Evolutionary conservation across 2,113 vertebrate genomes (phyloP).

Genomic region (Nibea coibor): DNA sequence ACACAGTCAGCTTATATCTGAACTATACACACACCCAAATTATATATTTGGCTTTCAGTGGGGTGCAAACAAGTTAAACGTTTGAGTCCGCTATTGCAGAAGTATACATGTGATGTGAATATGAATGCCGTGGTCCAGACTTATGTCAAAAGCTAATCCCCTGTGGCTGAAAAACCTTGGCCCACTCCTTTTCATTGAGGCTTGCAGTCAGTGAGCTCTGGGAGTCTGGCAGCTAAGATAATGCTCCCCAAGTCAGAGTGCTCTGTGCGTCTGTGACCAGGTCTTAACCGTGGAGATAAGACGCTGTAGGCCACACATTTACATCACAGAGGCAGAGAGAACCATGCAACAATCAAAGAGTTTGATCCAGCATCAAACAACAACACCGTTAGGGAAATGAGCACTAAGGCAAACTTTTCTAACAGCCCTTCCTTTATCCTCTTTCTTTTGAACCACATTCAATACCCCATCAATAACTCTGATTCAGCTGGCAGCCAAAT

Average conservation of each 20-base stretch:
- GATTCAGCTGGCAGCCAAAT: slow-evolving; percentile 36
- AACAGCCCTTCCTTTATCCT: slow-evolving; percentile 17
- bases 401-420: slow-evolving; percentile 49
- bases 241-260: slow-evolving; percentile 69
- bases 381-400: slow-evolving; percentile 22
- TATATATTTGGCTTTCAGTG: slow-evolving; percentile 53
- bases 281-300: slow-evolving; percentile 79
- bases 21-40: slow-evolving; percentile 51
- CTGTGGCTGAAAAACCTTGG: slow-evolving; percentile 61
- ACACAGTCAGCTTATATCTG: slow-evolving; percentile 48
- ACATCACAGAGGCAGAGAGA: slow-evolving; percentile 70
- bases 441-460: slow-evolving; percentile 43
- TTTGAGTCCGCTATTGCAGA: slow-evolving; percentile 43
- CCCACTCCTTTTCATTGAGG: slow-evolving; percentile 69
- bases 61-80: slow-evolving; percentile 53
- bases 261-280: slow-evolving; percentile 60
- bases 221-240: slow-evolving; percentile 82
- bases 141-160: slow-evolving; percentile 81
- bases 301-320: slow-evolving; percentile 69
- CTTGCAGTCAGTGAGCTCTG: slow-evolving; percentile 63
- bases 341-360: slow-evolving; percentile 70
- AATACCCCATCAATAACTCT: slow-evolving; percentile 52
- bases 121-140: slow-evolving; percentile 63
- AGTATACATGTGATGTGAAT: slow-evolving; percentile 54
- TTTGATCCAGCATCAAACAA: slow-evolving; percentile 61